phyloP scores from a whole-genome alignment of 1,140 invertebrate genomes.

The Caenorhabditis tropicalis region DNA sequence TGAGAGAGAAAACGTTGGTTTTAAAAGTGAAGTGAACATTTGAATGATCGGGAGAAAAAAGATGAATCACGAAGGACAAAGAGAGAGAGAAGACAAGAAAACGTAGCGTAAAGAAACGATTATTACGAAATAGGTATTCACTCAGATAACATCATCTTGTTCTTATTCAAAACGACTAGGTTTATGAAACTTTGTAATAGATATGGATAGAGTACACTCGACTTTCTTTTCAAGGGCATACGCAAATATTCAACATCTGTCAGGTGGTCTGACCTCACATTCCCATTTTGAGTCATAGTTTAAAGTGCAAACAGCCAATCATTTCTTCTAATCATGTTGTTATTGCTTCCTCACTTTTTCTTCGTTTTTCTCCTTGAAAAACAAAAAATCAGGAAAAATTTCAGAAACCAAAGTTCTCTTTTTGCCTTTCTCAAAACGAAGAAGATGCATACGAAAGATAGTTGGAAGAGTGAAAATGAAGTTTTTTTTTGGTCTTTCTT shows the following conservation, averaged over 20 bases:
- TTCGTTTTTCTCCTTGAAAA: no score
- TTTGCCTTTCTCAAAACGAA: no score
- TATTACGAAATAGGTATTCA: background rate
- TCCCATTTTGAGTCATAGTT: constrained; percentile 7
- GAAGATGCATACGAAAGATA: background rate
- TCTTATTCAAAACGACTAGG: background rate
- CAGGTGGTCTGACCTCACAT: background rate
- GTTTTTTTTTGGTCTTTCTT: background rate
- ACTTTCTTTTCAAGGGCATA: constrained; percentile 14
- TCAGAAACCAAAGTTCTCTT: background rate
- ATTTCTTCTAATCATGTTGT: no score
- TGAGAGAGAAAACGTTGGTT: background rate
- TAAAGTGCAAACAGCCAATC: background rate
- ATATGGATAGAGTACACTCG: constrained; percentile 2
- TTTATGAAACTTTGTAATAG: background rate
- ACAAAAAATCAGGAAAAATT: no score
- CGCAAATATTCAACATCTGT: background rate
- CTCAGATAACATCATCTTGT: background rate
- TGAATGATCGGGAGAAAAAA: background rate
- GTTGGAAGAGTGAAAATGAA: background rate
- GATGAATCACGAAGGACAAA: background rate
- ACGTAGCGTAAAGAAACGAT: background rate
- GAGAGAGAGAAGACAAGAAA: background rate
- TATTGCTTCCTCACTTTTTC: no score
- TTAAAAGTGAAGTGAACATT: background rate